These are phyloP conservation scores for Stratiomys singularior DNA, from an alignment of 2,888 invertebrate genomes.

Conservation along the genomic window DNA sequence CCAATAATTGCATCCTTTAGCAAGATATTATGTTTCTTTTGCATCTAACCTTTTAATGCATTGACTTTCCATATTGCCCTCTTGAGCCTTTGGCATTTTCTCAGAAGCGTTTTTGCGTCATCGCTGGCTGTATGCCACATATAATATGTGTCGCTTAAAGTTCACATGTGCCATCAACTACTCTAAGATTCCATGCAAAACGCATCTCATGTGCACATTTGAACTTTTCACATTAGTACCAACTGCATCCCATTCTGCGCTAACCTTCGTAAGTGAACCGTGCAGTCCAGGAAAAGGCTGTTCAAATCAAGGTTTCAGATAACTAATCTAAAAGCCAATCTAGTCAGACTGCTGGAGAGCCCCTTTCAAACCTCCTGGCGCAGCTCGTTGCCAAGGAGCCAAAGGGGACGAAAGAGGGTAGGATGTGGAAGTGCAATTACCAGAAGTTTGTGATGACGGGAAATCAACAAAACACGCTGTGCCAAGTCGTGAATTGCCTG, in stretches of 20 bases:
- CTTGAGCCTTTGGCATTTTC: constrained; percentile 8
- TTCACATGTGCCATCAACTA: constrained; percentile 25
- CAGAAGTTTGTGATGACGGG: neutral
- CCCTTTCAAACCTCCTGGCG: neutral
- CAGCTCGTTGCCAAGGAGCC: too few species aligned
- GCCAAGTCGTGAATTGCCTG: neutral
- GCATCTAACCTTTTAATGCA: too few species aligned
- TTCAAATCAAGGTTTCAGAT: neutral
- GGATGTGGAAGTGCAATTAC: constrained; percentile 27
- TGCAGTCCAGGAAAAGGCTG: too few species aligned
- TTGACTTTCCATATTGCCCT: too few species aligned
- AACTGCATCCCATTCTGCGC: too few species aligned
- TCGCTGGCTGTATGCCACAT: neutral
- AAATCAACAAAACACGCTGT: neutral
- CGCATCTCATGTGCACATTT: constrained; percentile 11
- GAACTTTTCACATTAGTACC: neutral
- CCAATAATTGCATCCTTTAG: too few species aligned
- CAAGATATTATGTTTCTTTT: too few species aligned
- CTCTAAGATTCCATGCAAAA: neutral
- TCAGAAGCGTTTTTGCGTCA: neutral
- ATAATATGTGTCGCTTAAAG: constrained; percentile 21
- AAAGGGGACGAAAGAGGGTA: neutral
- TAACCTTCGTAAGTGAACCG: too few species aligned
- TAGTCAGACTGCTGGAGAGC: neutral
- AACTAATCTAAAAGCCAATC: constrained; percentile 28